Evolutionary conservation across 2,797 vertebrate genomes (phyloP), one percentile per base, ranked within the genome.

Genomic region (Clarias fuscus): DNA sequence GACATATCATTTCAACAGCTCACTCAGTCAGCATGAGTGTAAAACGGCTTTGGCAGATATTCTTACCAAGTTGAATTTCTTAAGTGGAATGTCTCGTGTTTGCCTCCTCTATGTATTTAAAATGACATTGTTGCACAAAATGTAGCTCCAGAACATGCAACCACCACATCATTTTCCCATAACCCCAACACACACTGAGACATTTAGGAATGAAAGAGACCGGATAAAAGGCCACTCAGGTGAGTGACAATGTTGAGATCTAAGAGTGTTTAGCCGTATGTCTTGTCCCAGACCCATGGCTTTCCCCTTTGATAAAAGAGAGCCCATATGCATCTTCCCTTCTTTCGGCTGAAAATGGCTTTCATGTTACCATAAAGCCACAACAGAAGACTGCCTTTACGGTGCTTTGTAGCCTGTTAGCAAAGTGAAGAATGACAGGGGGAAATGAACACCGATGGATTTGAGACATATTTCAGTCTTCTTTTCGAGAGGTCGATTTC

Each of bases 401-500:
- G 90, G 84, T 72, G 40, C 77, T 24, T 75, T 78, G 83, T 2
- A 77, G 89, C 85, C 80, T 22, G 71, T 75, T 88, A 85, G 17
- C 40, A 64, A 82, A 72, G 64, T 65, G 53, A 86, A 73, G 48
- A 84, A 88, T 58, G 65, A 20, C 33, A 84, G 56, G 24, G 17
- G 65, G 58, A 80, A 27, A 30, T 88, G 40, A 71, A 89, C 83
- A 92, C 87, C 79, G 88, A 91, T 71, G 75, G 86, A 33, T 76
- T 64, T 83, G 15, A 89, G 80, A 86, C 89, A 77, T 27, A 86
- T 87, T 84, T 93, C 88, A 65, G 86, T 89, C 90, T 91, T 93
- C 89, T 91, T 92, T 91, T 91, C 58, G 8, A 13, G 85, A 86
- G 90, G 91, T 90, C 87, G 71, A 90, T 92, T 91, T 91, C 86